A percentile compares a stretch with the other conserved stretches of the same genome.
Conservation (phyloP, 2,113 vertebrate genomes). For the Pseudorectes ferrugineus region DNA sequence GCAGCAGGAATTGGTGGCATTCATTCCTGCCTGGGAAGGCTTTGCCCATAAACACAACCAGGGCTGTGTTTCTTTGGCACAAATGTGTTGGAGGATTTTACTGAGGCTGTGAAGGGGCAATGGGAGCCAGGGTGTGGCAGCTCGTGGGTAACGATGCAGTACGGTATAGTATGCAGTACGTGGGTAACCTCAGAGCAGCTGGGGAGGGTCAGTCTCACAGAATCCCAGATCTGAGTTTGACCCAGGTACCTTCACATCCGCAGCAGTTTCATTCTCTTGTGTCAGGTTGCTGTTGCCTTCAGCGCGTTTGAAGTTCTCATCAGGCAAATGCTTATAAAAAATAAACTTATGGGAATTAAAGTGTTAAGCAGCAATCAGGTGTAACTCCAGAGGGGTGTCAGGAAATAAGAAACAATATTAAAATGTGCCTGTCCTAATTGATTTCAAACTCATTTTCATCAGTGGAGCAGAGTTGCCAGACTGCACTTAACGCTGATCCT, state of each 20-base stretch:
- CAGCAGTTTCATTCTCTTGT: accelerated
- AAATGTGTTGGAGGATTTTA: accelerated
- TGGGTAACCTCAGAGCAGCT: background rate
- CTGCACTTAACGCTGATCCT: background rate
- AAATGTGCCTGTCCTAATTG: background rate
- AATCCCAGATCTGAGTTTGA: accelerated
- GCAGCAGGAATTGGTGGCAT: background rate
- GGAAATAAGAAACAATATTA: background rate
- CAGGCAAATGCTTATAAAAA: background rate
- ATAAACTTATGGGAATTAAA: background rate
- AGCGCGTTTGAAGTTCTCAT: background rate
- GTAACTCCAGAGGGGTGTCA: background rate
- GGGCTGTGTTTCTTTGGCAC: accelerated
- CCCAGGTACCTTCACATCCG: background rate
- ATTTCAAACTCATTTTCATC: background rate
- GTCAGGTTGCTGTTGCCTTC: background rate
- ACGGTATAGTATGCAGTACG: too few relatives aligned
- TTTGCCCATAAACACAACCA: accelerated
- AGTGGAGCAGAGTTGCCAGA: background rate
- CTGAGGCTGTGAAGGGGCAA: accelerated
- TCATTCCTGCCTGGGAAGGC: background rate
- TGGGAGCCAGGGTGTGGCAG: accelerated
- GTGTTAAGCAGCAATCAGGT: background rate
- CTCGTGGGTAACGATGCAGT: accelerated
- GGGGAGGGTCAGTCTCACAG: background rate